Evolutionary conservation across 30 jellyfish, hydroid and myxozoan species (phyloP).

Genomic region (Rhopilema esculentum): DNA sequence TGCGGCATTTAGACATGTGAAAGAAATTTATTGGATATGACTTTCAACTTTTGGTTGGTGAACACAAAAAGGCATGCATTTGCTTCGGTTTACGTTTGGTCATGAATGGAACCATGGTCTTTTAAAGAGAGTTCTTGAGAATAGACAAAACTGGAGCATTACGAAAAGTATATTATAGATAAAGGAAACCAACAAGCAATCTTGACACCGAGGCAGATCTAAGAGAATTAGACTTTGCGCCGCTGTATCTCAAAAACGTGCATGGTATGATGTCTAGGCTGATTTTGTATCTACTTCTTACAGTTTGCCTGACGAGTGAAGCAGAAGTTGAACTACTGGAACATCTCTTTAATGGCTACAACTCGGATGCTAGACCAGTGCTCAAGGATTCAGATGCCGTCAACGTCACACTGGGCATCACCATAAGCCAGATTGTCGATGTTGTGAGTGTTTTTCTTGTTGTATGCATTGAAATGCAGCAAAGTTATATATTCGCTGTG

Average conservation of each 20-base stretch:
- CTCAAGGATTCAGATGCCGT: constrained; percentile 75
- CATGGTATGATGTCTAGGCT: neutral
- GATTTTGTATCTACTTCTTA: neutral
- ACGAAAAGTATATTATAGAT: too few species aligned
- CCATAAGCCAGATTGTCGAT: constrained; percentile 82
- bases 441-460: constrained; percentile 48
- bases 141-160: too few species aligned
- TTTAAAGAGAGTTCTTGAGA: too few species aligned
- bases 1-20: neutral
- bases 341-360: constrained; percentile 54
- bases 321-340: constrained; percentile 51
- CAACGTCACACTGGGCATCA: constrained; percentile 75
- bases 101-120: too few species aligned
- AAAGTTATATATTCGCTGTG: neutral
- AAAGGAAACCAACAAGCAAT: too few species aligned
- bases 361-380: constrained; percentile 83
- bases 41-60: too few species aligned
- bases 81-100: too few species aligned
- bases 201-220: too few species aligned
- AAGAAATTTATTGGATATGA: neutral
- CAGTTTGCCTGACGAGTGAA: constrained; percentile 44
- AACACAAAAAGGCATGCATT: too few species aligned
- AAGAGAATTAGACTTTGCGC: too few species aligned
- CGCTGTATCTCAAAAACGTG: too few species aligned
- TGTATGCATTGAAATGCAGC: neutral